Conservation (phyloP, 2,113 vertebrate genomes). For the Orcinus orca region DNA sequence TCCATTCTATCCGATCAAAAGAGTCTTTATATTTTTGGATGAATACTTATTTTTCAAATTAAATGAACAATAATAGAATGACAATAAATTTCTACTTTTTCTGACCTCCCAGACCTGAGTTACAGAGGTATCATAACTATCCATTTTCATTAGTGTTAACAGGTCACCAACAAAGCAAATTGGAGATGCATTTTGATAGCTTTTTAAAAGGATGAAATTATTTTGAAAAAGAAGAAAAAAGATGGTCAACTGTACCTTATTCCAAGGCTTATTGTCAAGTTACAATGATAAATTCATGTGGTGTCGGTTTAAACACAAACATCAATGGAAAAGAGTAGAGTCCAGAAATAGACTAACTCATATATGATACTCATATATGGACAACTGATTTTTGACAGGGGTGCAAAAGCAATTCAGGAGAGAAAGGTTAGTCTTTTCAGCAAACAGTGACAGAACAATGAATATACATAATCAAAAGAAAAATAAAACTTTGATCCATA, state of each 20-base stretch:
- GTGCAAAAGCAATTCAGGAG: background rate
- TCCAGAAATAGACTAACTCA: background rate
- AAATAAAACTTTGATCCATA: background rate
- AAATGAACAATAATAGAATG: slow-evolving; percentile 27
- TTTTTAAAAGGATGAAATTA: background rate
- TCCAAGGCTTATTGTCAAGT: background rate
- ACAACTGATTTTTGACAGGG: background rate
- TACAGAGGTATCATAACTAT: background rate
- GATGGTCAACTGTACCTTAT: background rate
- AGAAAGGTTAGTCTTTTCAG: background rate
- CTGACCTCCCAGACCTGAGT: background rate
- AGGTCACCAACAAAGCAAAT: background rate
- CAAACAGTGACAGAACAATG: background rate
- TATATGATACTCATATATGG: background rate
- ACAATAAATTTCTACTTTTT: background rate
- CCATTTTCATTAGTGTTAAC: background rate
- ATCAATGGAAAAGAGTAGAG: background rate
- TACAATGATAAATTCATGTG: background rate
- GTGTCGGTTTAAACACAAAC: background rate
- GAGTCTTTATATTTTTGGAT: background rate
- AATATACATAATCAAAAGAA: background rate
- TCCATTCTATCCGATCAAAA: background rate
- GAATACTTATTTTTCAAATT: slow-evolving; percentile 10
- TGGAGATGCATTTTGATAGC: background rate
- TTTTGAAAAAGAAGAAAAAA: background rate